phyloP scores from a whole-genome alignment of 1,140 invertebrate species.

The Drosophila obscura region DNA sequence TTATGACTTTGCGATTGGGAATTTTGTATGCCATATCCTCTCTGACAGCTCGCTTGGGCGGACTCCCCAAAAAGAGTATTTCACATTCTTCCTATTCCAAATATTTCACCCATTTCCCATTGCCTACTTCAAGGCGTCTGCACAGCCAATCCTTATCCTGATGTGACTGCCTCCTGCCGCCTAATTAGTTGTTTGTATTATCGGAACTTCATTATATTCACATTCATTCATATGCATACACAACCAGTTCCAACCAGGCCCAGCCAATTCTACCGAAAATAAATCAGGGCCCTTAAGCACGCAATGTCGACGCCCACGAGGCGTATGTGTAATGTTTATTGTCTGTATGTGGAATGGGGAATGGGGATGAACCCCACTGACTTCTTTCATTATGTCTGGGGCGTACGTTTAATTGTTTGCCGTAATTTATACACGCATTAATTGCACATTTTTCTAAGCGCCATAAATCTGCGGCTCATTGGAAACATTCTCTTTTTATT shows the following conservation, averaged over 20 bases:
- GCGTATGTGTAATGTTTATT: constrained; percentile 53
- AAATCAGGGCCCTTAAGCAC: constrained; percentile 66
- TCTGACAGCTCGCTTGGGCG: no score
- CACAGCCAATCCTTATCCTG: not conserved
- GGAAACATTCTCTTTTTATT: constrained; percentile 47
- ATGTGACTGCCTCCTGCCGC: not conserved
- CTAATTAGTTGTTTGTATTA: constrained; percentile 26
- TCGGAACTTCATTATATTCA: constrained; percentile 51
- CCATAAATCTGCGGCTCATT: constrained; percentile 55
- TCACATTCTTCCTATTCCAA: not conserved
- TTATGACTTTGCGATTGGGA: not conserved
- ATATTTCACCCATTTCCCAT: not conserved
- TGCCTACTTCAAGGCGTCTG: not conserved
- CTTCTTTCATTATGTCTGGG: constrained; percentile 12
- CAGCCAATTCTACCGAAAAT: constrained; percentile 50
- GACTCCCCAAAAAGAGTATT: not conserved
- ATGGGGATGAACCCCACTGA: not conserved
- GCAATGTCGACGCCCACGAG: constrained; percentile 58
- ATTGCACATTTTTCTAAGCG: constrained; percentile 61
- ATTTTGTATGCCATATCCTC: not conserved
- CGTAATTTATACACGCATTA: constrained; percentile 62
- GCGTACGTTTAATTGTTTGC: constrained; percentile 34
- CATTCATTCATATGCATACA: constrained; percentile 43
- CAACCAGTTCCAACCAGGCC: not conserved
- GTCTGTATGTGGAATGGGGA: constrained; percentile 6